These are phyloP conservation scores for Cyprinodon tularosa DNA, from an alignment of 2,113 vertebrate genomes.

Conservation along the genomic window DNA sequence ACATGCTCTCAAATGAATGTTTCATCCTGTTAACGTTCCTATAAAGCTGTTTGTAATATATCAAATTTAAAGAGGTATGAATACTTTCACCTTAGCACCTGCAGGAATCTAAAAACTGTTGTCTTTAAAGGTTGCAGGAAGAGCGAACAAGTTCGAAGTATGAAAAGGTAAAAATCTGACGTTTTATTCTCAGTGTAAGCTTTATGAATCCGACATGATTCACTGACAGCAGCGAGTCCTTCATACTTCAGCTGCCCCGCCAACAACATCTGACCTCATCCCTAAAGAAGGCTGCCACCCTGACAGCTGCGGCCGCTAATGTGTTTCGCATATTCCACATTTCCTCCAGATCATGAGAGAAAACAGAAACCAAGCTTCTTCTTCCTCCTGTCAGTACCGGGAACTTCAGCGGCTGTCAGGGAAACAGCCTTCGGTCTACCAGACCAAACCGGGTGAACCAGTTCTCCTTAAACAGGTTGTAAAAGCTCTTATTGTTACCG, in stretches of 20 bases:
- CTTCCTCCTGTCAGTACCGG: slow-evolving; percentile 6
- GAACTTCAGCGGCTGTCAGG: background rate
- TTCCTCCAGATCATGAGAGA: background rate
- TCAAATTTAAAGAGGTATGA: no score
- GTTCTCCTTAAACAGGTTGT: slow-evolving; percentile 1
- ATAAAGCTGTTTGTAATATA: no score
- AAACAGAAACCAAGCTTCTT: background rate
- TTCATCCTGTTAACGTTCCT: no score
- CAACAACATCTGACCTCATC: slow-evolving; percentile 19
- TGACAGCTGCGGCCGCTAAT: slow-evolving; percentile 22
- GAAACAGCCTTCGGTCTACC: background rate
- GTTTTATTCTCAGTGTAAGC: background rate
- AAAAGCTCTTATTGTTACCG: slow-evolving; percentile 22
- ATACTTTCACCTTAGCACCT: no score
- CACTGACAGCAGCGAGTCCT: background rate
- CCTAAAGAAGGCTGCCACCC: background rate
- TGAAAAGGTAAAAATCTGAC: background rate
- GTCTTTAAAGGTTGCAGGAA: background rate
- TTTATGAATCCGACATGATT: background rate
- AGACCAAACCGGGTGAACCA: slow-evolving; percentile 29
- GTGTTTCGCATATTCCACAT: background rate
- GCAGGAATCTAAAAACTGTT: background rate
- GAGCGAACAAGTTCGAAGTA: background rate
- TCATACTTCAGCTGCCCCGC: slow-evolving; percentile 26
- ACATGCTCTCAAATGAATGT: no score